phyloP scores from a whole-genome alignment of 2,888 invertebrate species.

The Leptopilina syphax region DNA sequence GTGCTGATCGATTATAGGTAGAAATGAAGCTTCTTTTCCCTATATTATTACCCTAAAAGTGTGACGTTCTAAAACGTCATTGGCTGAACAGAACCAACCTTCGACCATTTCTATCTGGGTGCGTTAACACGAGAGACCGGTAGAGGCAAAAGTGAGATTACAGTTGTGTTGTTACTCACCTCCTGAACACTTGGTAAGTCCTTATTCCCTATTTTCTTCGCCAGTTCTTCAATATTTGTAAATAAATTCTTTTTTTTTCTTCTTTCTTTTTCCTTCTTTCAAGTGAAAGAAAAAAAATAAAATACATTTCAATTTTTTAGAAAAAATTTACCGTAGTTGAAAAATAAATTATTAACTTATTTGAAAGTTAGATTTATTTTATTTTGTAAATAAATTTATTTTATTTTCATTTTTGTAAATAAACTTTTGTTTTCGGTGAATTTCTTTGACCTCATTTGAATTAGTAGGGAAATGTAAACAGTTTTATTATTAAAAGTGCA shows the following conservation, averaged over 20 bases:
- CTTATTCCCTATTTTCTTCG: background rate
- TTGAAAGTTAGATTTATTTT: too few relatives aligned
- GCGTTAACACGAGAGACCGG: conserved; percentile 51
- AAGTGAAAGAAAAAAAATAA: too few relatives aligned
- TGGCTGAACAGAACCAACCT: conserved; percentile 56
- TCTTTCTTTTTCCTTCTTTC: too few relatives aligned
- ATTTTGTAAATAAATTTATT: too few relatives aligned
- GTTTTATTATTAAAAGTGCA: background rate
- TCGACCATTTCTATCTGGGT: conserved; percentile 62
- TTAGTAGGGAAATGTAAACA: conserved; percentile 7
- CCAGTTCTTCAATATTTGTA: background rate
- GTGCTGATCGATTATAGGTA: conserved; percentile 52
- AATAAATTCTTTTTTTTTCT: background rate
- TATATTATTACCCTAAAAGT: conserved; percentile 42
- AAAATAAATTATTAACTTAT: too few relatives aligned
- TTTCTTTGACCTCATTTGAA: background rate
- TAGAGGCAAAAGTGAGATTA: conserved; percentile 69
- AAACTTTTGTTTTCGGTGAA: background rate
- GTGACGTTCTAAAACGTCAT: conserved; percentile 59
- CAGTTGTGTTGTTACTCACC: conserved; percentile 72
- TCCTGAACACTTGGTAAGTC: conserved; percentile 73
- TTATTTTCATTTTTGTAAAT: too few relatives aligned
- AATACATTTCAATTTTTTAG: too few relatives aligned
- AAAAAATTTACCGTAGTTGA: too few relatives aligned
- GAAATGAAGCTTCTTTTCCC: conserved; percentile 59